Conservation (phyloP, 2,797 vertebrate species). For the Eulemur mongoz region DNA sequence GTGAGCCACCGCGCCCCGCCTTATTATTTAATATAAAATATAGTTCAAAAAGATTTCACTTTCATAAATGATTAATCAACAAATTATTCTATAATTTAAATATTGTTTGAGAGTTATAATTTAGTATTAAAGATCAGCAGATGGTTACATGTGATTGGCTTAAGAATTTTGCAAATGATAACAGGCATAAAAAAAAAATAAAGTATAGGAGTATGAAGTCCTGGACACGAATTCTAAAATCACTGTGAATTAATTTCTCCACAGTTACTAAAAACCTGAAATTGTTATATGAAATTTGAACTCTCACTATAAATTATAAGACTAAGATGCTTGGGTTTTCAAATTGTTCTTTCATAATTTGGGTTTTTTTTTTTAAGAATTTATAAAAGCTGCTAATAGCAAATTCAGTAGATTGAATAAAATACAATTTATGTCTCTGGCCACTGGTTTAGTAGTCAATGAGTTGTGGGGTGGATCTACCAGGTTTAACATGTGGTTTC, state of each 20-base stretch:
- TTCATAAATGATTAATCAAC: not conserved
- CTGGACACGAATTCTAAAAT: not conserved
- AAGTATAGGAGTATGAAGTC: not conserved
- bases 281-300: not conserved
- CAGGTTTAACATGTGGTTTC: not conserved
- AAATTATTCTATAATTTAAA: not conserved
- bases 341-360: not conserved
- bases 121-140: not conserved
- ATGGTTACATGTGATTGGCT: not conserved
- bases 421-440: not conserved
- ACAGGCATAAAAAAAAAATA: not conserved
- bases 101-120: not conserved
- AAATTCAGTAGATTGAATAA: not conserved
- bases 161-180: not conserved
- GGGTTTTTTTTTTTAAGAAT: not conserved
- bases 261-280: not conserved
- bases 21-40: not conserved
- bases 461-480: not conserved
- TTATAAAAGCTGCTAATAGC: not conserved
- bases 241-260: not conserved
- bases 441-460: not conserved
- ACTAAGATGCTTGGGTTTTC: not conserved
- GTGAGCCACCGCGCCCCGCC: too few species aligned
- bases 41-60: not conserved
- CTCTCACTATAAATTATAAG: not conserved